Conservation (phyloP, 2,113 vertebrate species). For the Oenanthe melanoleuca region DNA sequence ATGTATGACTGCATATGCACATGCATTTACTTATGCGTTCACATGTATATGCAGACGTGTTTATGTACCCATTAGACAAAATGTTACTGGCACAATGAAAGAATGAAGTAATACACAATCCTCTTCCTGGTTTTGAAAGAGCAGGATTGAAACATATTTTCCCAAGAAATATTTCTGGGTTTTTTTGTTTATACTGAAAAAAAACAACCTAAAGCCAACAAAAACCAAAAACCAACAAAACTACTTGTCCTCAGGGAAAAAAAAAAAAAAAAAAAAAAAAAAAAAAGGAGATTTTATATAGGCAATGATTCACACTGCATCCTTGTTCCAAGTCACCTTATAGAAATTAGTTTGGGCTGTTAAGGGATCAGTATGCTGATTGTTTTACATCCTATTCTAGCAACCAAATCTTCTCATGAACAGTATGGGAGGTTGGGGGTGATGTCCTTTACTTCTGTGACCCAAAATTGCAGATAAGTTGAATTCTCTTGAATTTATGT, state of each 20-base stretch:
- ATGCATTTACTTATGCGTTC: not conserved
- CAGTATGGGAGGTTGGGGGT: not conserved
- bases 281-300: not conserved
- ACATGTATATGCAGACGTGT: fast-evolving
- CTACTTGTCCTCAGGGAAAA: not conserved
- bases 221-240: not conserved
- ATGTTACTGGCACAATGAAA: not conserved
- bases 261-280: not conserved
- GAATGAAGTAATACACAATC: not conserved
- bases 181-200: not conserved
- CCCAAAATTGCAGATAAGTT: not conserved
- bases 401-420: not conserved
- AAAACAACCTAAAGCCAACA: fast-evolving
- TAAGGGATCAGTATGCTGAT: not conserved
- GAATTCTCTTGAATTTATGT: not conserved
- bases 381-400: not conserved
- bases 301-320: not conserved
- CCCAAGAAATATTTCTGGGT: not conserved
- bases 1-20: not conserved
- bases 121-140: not conserved
- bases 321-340: not conserved
- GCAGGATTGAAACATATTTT: not conserved
- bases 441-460: not conserved
- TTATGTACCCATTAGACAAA: not conserved
- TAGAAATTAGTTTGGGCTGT: not conserved